A percentile compares a stretch with the other conserved stretches of the same genome.
phyloP scores from a whole-genome alignment of 2,797 vertebrate genomes.

The Tinamus major region DNA sequence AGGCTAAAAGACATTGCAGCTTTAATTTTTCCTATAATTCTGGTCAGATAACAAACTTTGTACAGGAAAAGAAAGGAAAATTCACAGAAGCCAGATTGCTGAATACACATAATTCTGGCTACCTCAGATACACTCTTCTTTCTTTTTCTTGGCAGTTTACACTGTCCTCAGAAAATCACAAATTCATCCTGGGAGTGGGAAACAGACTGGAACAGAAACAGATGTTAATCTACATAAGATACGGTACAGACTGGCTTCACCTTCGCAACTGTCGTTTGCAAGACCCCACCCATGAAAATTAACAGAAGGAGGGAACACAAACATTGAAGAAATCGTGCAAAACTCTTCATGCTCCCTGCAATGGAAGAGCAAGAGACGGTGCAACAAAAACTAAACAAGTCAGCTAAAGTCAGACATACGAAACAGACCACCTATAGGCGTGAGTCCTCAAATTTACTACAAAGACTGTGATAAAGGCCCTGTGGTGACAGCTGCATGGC shows the following conservation, averaged over 20 bases:
- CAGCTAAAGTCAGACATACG: neutral
- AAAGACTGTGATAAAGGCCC: neutral
- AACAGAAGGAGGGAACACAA: neutral
- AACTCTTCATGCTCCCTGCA: neutral
- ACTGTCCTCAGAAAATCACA: neutral
- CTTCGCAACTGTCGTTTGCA: neutral
- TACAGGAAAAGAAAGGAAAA: too few species aligned
- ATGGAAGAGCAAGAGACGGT: neutral
- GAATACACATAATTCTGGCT: too few species aligned
- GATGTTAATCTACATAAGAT: neutral
- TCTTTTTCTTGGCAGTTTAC: too few species aligned
- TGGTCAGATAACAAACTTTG: too few species aligned
- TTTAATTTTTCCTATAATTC: too few species aligned
- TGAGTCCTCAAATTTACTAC: neutral
- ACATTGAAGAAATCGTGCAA: neutral
- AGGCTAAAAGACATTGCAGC: too few species aligned
- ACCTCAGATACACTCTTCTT: too few species aligned
- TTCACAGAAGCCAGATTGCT: too few species aligned
- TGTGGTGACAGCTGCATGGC: neutral
- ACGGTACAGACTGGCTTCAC: neutral
- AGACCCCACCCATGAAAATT: neutral
- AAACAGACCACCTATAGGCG: neutral
- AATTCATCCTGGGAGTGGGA: neutral
- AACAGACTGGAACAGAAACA: neutral
- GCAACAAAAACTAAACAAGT: neutral